Conservation (phyloP, 2,113 vertebrate genomes). For the Phodopus roborovskii region DNA sequence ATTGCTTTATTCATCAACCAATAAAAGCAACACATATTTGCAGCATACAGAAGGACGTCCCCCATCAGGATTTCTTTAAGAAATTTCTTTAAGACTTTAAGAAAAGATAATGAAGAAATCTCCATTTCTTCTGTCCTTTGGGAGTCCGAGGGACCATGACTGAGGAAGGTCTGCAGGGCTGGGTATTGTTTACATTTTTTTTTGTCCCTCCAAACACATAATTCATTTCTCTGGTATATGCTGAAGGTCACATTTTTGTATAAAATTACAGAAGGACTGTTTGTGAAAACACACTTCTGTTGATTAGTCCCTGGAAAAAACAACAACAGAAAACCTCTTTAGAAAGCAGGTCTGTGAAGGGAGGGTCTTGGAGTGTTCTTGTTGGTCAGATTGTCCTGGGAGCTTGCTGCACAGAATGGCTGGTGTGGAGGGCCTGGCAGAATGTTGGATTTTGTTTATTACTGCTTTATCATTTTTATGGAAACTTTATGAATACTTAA, state of each 20-base stretch:
- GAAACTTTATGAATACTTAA: constrained; percentile 58
- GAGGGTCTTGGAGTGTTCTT: not conserved
- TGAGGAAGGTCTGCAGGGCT: not conserved
- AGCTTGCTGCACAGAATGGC: not conserved
- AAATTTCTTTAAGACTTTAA: not conserved
- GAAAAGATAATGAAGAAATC: not conserved
- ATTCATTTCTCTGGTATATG: constrained; percentile 17
- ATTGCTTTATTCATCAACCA: too few relatives aligned
- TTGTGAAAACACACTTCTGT: constrained; percentile 50
- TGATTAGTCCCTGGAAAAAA: constrained; percentile 50
- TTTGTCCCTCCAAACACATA: not conserved
- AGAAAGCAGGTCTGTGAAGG: not conserved
- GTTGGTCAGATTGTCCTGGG: not conserved
- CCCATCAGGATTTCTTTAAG: not conserved
- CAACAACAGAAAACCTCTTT: not conserved
- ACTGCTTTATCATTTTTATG: constrained; percentile 13
- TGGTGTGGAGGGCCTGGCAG: not conserved
- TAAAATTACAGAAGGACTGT: constrained; percentile 22
- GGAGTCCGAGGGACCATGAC: not conserved
- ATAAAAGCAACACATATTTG: too few relatives aligned
- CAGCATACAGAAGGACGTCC: too few relatives aligned
- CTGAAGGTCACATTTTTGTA: constrained; percentile 53
- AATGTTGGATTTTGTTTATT: constrained; percentile 32
- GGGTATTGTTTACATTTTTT: not conserved
- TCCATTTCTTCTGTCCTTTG: not conserved